Percentiles rank a stretch among this genome's conserved stretches.
Evolutionary conservation across 64 coral and sea anemone genomes (phyloP).

Genomic region (Anthopleura sola): DNA sequence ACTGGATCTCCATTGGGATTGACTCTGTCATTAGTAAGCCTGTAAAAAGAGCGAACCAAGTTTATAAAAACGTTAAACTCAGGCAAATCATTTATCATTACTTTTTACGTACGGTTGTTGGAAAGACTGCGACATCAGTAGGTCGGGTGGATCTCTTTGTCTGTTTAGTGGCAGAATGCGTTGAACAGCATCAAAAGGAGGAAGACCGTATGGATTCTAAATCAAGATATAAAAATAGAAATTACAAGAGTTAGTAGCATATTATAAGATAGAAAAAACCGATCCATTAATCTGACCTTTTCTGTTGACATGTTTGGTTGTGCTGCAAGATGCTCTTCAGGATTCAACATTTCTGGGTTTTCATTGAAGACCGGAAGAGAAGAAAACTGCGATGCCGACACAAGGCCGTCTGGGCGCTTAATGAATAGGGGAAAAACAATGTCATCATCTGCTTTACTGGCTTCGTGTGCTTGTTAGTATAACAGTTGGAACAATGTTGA

Average conservation of each 20-base stretch:
- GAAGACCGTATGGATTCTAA: slow-evolving; percentile 68
- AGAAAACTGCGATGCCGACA: slow-evolving; percentile 33
- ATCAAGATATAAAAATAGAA: background rate
- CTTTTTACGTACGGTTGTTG: background rate
- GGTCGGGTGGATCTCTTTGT: background rate
- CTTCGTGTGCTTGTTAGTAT: too few species aligned
- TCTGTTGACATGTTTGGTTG: background rate
- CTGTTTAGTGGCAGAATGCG: slow-evolving; percentile 43
- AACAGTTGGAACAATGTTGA: too few species aligned
- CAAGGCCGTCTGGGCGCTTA: slow-evolving; percentile 26
- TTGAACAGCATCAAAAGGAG: slow-evolving; percentile 74
- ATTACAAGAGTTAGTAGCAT: background rate
- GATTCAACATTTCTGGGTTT: background rate
- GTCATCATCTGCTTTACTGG: background rate
- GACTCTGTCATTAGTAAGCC: background rate
- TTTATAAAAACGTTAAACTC: background rate
- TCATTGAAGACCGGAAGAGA: slow-evolving; percentile 30
- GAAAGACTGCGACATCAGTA: background rate
- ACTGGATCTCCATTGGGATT: background rate
- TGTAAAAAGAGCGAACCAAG: background rate
- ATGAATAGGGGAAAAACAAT: background rate
- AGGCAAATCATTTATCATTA: too few species aligned
- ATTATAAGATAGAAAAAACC: background rate
- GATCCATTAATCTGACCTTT: background rate
- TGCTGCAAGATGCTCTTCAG: background rate